A percentile compares a stretch with the other conserved stretches of the same genome.
Conservation (phyloP, 1,140 invertebrate species). For the Saccostrea glomerata region DNA sequence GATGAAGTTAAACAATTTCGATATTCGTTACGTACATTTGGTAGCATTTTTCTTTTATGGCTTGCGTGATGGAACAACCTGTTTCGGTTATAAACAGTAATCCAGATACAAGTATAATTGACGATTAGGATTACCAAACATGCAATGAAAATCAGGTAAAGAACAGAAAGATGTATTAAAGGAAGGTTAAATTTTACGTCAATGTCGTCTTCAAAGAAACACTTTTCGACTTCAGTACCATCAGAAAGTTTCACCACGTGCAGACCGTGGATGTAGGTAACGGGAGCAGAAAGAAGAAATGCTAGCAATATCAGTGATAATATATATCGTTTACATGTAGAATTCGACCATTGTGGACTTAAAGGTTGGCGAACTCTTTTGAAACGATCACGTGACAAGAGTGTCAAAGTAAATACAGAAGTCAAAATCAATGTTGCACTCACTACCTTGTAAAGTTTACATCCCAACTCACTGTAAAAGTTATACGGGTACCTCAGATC, state of each 20-base stretch:
- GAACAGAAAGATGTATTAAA: neutral
- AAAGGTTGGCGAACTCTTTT: neutral
- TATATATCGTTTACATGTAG: constrained; percentile 4
- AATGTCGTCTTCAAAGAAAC: constrained; percentile 14
- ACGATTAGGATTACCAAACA: neutral
- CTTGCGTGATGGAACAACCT: neutral
- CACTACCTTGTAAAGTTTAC: neutral
- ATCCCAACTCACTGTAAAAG: constrained; percentile 33
- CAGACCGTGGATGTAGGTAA: neutral
- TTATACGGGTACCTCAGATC: constrained; percentile 38
- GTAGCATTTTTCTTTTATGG: neutral
- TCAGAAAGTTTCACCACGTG: neutral
- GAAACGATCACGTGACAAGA: constrained; percentile 15
- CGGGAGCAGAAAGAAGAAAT: neutral
- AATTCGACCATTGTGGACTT: constrained; percentile 6
- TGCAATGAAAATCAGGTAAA: neutral
- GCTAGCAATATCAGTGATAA: neutral
- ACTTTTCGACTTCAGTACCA: neutral
- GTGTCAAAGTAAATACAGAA: neutral
- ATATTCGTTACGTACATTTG: neutral
- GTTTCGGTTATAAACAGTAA: neutral
- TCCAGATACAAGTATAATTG: neutral
- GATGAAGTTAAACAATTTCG: neutral
- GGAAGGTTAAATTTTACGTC: neutral
- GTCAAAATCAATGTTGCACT: neutral